Conservation (phyloP, 2,888 invertebrate genomes). For the Polietes domitor region DNA sequence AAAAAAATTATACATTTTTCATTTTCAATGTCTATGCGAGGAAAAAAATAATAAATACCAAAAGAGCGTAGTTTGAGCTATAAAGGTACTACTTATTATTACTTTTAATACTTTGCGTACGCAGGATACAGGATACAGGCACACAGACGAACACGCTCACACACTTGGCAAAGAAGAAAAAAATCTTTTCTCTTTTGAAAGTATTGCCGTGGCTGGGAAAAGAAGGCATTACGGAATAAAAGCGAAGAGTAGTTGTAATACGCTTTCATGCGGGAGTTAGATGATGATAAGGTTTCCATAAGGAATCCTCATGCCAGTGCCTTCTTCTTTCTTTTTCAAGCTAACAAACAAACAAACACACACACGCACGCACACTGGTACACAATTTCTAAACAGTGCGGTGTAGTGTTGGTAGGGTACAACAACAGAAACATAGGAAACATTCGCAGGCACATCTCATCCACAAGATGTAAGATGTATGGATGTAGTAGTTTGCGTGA, state of each 20-base stretch:
- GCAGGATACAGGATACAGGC: constrained; percentile 45
- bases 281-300: constrained; percentile 58
- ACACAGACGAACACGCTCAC: neutral
- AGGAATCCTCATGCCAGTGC: neutral
- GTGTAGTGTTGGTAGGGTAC: constrained; percentile 2
- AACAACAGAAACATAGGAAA: constrained; percentile 39
- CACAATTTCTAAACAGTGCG: constrained; percentile 60
- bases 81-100: constrained; percentile 78
- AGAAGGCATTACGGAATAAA: constrained; percentile 50
- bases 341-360: constrained; percentile 9
- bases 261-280: constrained; percentile 61
- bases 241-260: constrained; percentile 50
- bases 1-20: constrained; percentile 69
- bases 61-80: constrained; percentile 67
- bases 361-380: constrained; percentile 14
- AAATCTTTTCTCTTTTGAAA: constrained; percentile 18
- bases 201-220: constrained; percentile 23
- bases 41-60: constrained; percentile 53
- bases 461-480: constrained; percentile 32
- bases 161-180: constrained; percentile 42
- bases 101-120: constrained; percentile 76
- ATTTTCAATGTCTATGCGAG: constrained; percentile 75
- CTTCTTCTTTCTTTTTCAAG: neutral
- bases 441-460: neutral
- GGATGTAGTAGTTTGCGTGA: constrained; percentile 27